These are phyloP conservation scores for Carterocephalus palaemon DNA, from an alignment of 2,888 invertebrate genomes.

Conservation along the genomic window DNA sequence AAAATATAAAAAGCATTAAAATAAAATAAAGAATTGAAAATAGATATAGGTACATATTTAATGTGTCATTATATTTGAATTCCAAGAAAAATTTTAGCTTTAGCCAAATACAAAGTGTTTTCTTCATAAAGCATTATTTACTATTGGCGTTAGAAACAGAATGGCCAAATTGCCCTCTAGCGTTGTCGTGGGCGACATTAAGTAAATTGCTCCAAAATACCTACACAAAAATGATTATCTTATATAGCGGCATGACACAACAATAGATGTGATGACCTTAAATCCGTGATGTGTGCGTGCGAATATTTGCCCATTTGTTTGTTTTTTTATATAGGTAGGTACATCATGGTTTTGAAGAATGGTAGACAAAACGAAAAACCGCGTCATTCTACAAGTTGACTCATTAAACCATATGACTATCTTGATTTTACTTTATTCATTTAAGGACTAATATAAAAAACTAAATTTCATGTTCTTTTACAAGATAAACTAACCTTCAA, in stretches of 20 bases:
- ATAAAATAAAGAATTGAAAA: too few relatives aligned
- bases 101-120: too few relatives aligned
- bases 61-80: too few relatives aligned
- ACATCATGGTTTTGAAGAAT: constrained; percentile 1
- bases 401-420: constrained; percentile 19
- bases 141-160: not conserved
- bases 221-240: constrained; percentile 66
- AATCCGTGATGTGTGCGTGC: constrained; percentile 50
- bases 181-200: constrained; percentile 51
- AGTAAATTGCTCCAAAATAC: constrained; percentile 65
- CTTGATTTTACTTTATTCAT: constrained; percentile 24
- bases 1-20: too few relatives aligned
- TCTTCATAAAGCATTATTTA: too few relatives aligned
- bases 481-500: constrained; percentile 35
- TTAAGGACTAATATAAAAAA: constrained; percentile 28
- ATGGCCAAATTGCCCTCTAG: constrained; percentile 28
- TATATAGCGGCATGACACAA: constrained; percentile 65
- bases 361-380: constrained; percentile 12
- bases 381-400: constrained; percentile 8
- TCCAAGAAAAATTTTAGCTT: too few relatives aligned
- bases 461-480: constrained; percentile 29
- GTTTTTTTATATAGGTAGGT: constrained; percentile 1
- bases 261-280: constrained; percentile 70
- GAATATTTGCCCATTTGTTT: constrained; percentile 31
- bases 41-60: too few relatives aligned